Evolutionary conservation across 2,113 vertebrate genomes (phyloP), one percentile per base, ranked within the genome.

Genomic region (Spermophilus dauricus): DNA sequence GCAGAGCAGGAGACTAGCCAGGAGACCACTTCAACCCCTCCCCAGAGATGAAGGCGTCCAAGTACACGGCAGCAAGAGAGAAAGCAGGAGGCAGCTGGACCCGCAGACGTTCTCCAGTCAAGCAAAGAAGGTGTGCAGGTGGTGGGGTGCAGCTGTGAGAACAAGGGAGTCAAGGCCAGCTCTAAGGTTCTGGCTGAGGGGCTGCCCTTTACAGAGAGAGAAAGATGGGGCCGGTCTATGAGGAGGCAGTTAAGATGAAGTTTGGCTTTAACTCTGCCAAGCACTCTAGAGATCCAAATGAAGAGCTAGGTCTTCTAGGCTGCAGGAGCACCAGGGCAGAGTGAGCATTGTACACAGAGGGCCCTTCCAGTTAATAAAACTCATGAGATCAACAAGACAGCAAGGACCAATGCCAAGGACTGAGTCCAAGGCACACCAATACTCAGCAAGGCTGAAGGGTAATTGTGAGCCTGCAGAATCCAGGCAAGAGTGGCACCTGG

Each of bases 401-500:
- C 0, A 10, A 65, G 0, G 2, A 32, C 11, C 42, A 75, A 7
- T 4, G 32, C 82, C 73, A 56, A 53, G 4, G 1, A 9, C 53
- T 61, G 22, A 14, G 20, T 2, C 30, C 53, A 34, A 16, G 18
- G 70, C 26, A 34, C 45, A 26, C 42, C 76, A 63, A 24, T 24
- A 67, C 3, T 32, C 3, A 69, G 37, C 12, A 51, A 76, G 24
- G 18, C 2, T 1, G 4, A n/a, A 8, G 70, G 3, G 20, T 0
- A 0, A 63, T 17, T 3, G 4, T 1, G 58, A 67, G 45, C 48
- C 26, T 4, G 13, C 51, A 42, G 37, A 48, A 61, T 2, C 5
- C 12, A 16, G 6, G 84, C 2, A 2, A 34, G 2, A n/a, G 28
- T 0, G 5, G 39, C 1, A n/a, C 24, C 22, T 3, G 45, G 81